phyloP scores from a whole-genome alignment of 2,797 vertebrate genomes.

The Champsocephalus gunnari region DNA sequence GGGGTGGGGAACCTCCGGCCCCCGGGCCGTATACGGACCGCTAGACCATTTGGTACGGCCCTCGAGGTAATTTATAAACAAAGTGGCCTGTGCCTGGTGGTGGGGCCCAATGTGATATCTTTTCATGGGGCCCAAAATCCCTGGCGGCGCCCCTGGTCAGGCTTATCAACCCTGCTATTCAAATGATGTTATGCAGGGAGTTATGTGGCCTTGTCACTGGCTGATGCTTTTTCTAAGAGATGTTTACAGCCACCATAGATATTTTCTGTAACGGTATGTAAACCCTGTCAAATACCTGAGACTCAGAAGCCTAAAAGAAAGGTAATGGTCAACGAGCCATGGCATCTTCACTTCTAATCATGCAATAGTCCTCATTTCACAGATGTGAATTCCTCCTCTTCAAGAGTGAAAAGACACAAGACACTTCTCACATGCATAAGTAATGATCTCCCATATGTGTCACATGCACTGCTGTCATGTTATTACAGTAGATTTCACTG shows the following conservation, averaged over 20 bases:
- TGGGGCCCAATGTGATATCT: too few relatives aligned
- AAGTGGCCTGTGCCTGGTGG: too few relatives aligned
- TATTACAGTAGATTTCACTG: background rate
- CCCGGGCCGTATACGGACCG: too few relatives aligned
- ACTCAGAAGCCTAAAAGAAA: constrained; percentile 9
- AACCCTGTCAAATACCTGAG: constrained; percentile 12
- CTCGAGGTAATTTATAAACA: too few relatives aligned
- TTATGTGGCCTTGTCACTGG: background rate
- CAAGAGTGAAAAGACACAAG: constrained; percentile 17
- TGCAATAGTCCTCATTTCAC: constrained; percentile 36
- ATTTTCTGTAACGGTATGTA: constrained; percentile 11
- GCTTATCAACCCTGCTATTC: background rate
- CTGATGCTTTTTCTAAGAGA: background rate
- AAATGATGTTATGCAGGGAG: background rate
- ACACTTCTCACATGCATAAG: constrained; percentile 27
- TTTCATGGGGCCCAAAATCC: too few relatives aligned
- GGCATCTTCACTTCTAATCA: constrained; percentile 9
- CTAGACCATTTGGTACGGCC: too few relatives aligned
- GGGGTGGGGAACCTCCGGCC: too few relatives aligned
- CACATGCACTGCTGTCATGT: constrained; percentile 19
- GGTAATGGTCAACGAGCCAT: constrained; percentile 24
- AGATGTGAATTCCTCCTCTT: constrained; percentile 19
- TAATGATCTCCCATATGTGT: constrained; percentile 12
- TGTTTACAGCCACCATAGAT: background rate
- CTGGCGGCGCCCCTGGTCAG: too few relatives aligned